Evolutionary conservation across 2,888 invertebrate genomes (phyloP), one percentile per base, ranked within the genome.

Genomic region (Erebia aethiops): DNA sequence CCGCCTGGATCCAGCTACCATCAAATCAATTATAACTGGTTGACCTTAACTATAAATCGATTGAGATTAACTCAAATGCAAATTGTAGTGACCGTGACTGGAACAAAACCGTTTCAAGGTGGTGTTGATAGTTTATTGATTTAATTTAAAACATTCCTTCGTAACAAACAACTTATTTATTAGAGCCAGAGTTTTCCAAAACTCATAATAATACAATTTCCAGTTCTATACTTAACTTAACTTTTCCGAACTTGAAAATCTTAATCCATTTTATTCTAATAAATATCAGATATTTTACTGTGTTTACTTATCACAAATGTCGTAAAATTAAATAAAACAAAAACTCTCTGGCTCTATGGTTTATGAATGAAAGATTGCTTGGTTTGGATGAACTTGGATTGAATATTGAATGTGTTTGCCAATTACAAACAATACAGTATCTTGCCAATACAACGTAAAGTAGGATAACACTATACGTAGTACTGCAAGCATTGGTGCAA

Each of bases 371-470:
- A 41, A 11, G 21, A 41, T 41, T n/a, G 35, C 11, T 9, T 43
- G 16, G 41, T 9, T 60, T n/a, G n/a, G n/a, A 35, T 7, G 35
- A 35, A 35, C 7, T 35, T 35, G 35, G 58, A 60, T 62, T 49
- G 14, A 62, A 46, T 9, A 21, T 49, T 13, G 49, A 67, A 75
- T 77, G 80, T 75, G 77, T 83, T 85, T 84, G 84, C 84, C 86
- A 84, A 84, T 85, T 79, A 81, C 77, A 75, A 69, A 49, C 74
- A 71, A 7, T 72, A 79, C 78, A 46, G 77, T 80, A 81, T 87
- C 88, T 89, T 89, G 89, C 89, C 89, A 87, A 81, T 84, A 77
- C 57, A 21, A 58, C 49, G 18, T 57, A 46, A n/a, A 49, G 49
- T 46, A 41, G 43, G 21, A 46, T 62, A 62, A 49, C 76, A 74